Evolutionary conservation across 2,888 invertebrate genomes (phyloP).

Genomic region (Linnaemya tessellans): DNA sequence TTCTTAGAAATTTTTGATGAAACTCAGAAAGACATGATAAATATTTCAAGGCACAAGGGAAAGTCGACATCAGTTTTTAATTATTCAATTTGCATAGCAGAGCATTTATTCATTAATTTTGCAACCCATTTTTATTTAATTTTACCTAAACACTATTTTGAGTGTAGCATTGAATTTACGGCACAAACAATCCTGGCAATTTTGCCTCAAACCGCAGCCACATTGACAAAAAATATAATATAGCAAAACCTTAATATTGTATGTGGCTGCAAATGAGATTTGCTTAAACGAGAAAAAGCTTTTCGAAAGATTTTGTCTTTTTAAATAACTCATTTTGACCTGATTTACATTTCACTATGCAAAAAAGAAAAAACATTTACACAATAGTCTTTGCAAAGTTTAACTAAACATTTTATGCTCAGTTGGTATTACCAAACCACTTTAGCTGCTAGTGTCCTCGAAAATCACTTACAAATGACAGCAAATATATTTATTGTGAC

Average conservation of each 20-base stretch:
- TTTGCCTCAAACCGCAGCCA: background rate
- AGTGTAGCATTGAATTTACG: too few species aligned
- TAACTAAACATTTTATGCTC: background rate
- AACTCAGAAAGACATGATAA: too few species aligned
- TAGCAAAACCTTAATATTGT: background rate
- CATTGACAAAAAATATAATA: background rate
- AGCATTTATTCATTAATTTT: too few species aligned
- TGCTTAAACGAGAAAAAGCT: background rate
- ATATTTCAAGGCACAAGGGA: too few species aligned
- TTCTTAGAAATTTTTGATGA: too few species aligned
- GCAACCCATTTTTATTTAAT: too few species aligned
- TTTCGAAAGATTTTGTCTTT: background rate
- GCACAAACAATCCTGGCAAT: too few species aligned
- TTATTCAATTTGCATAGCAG: too few species aligned
- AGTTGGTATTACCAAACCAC: background rate
- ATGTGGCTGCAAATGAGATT: too few species aligned
- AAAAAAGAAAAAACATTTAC: background rate
- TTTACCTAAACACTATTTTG: too few species aligned
- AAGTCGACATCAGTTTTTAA: too few species aligned
- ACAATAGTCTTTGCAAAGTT: slow-evolving; percentile 1
- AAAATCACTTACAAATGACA: slow-evolving; percentile 1
- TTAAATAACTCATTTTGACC: background rate
- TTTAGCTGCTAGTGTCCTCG: background rate
- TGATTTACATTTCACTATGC: background rate
- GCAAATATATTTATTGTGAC: background rate